A percentile compares a stretch with the other conserved stretches of the same genome.
Evolutionary conservation across 1,140 invertebrate species (phyloP).

Genomic region (Ceratosolen solmsi): DNA sequence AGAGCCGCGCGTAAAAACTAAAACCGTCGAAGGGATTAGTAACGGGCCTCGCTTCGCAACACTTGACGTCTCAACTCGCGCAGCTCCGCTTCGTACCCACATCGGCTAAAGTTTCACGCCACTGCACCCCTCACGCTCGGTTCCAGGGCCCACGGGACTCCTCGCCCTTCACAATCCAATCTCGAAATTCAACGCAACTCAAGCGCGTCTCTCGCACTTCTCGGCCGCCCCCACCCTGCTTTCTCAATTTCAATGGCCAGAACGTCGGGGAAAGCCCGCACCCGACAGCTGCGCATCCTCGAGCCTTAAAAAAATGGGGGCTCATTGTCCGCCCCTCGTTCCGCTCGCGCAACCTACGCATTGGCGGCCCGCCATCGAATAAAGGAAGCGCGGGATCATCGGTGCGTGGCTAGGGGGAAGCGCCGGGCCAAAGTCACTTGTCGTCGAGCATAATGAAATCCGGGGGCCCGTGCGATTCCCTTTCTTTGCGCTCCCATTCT

Average conservation of each 20-base stretch:
- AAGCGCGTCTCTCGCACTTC: background rate
- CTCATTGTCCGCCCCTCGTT: slow-evolving; percentile 4
- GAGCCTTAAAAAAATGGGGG: slow-evolving; percentile 32
- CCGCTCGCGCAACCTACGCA: too few species aligned
- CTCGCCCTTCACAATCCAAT: background rate
- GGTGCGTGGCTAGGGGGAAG: background rate
- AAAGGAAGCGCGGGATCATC: background rate
- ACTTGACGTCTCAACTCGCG: background rate
- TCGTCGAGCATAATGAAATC: slow-evolving; percentile 5
- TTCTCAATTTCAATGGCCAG: too few species aligned
- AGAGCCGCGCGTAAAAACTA: too few species aligned
- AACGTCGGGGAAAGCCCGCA: slow-evolving; percentile 18
- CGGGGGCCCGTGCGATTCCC: background rate
- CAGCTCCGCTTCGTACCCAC: background rate
- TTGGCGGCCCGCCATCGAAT: background rate
- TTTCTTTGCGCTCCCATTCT: background rate
- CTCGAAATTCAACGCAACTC: background rate
- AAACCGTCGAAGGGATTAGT: background rate
- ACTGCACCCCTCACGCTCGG: too few species aligned
- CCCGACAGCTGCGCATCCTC: background rate
- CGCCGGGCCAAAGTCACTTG: slow-evolving; percentile 29
- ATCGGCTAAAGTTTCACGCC: background rate
- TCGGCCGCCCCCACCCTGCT: background rate
- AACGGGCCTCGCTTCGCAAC: background rate
- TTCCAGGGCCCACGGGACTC: background rate